Percentiles rank a stretch among this genome's conserved stretches.
These are phyloP conservation scores for Misgurnus mizolepis DNA, from an alignment of 2,113 vertebrate species.

Conservation along the genomic window DNA sequence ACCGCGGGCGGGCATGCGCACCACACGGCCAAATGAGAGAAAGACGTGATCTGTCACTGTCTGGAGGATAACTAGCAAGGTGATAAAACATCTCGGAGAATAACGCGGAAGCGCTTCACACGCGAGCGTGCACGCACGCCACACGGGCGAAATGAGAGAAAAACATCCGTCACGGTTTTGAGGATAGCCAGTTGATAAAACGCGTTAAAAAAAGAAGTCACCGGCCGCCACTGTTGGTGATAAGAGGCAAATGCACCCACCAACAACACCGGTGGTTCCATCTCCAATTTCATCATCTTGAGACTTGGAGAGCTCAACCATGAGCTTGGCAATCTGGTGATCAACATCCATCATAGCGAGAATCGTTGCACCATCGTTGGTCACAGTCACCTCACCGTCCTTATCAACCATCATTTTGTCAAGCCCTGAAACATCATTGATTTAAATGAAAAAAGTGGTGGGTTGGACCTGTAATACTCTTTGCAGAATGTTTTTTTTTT, in stretches of 20 bases:
- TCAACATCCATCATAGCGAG: conserved; percentile 98
- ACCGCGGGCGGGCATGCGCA: too few relatives aligned
- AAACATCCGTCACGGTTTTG: too few relatives aligned
- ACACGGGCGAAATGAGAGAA: too few relatives aligned
- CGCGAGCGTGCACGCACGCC: too few relatives aligned
- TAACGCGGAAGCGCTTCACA: too few relatives aligned
- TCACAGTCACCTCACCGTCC: conserved; percentile 96
- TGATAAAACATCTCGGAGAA: too few relatives aligned
- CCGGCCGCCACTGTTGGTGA: neutral
- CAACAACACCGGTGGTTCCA: conserved; percentile 97
- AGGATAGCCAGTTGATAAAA: too few relatives aligned
- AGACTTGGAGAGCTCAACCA: conserved; percentile 97
- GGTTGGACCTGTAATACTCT: neutral
- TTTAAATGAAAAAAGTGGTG: neutral
- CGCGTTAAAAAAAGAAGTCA: neutral
- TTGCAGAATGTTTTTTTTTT: neutral
- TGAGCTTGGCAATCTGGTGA: conserved; percentile 96
- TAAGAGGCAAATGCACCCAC: conserved; percentile 65
- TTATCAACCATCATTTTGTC: conserved; percentile 99
- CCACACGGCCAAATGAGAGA: too few relatives aligned
- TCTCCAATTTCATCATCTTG: conserved; percentile 99
- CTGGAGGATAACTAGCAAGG: too few relatives aligned
- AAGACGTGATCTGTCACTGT: too few relatives aligned
- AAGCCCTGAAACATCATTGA: conserved; percentile 76
- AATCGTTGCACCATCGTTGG: conserved; percentile 99